Evolutionary conservation across 2,888 invertebrate genomes (phyloP), one percentile per base, ranked within the genome.

Genomic region (Mesopsocus fuscifrons): DNA sequence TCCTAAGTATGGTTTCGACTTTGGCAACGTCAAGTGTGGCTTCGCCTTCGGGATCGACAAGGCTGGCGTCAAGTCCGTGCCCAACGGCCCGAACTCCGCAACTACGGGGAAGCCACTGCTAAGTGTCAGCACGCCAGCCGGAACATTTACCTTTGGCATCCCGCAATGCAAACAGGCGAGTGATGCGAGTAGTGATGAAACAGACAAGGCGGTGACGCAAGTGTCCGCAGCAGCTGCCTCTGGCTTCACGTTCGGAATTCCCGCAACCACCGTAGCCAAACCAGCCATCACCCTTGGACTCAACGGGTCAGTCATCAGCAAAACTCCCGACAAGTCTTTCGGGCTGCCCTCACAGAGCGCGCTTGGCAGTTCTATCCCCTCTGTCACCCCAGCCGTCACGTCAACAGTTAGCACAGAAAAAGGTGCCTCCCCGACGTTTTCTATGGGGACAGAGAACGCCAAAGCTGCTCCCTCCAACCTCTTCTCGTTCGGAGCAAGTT

Each of bases 11-110:
- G 54, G 49, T n/a, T 55, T 57, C 26, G 55, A 54, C 11, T 50
- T 57, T 15, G 53, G 59, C 3, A 34, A 53, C 2, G 52, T 46
- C 31, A 35, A 21, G 44, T 6, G 48, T 17, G 47, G 47, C 11
- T 58, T 68, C 46, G 65, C 62, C 51, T 69, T 69, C 53, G 69
- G 68, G 3, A 59, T 69, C 34, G 63, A 65, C 46, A 64, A 64
- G 49, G 53, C 57, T 9, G 55, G 55, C 2, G 48, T 46, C 3
- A 43, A 55, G 48, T 38, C 46, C 21, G 3, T 48, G 47, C 13
- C 40, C 21, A 34, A 35, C 33, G 34, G 32, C 30, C 11, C 46
- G 3, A n/a, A n/a, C n/a, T n/a, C n/a, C n/a, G 15, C 41, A 23
- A 40, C 13, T 32, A 21, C 35, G 9, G 13, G 17, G 22, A 35